Evolutionary conservation across 2,888 invertebrate species (phyloP).

Genomic region (Tromatobia lineatoria): DNA sequence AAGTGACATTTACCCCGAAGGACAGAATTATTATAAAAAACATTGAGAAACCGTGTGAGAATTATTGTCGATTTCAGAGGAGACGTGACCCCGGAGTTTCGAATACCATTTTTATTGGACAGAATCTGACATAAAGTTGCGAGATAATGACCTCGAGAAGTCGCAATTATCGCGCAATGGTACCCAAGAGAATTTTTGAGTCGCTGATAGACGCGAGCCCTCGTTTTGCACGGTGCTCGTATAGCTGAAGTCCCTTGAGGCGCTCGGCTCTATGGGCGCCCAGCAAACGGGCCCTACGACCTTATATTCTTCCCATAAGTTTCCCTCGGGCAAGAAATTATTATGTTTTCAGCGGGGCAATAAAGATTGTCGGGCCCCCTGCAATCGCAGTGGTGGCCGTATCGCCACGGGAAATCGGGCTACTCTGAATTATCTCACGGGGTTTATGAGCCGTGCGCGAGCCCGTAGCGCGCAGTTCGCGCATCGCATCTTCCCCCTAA

Average conservation of each 20-base stretch:
- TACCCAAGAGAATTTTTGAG: neutral
- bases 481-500: conserved; percentile 38
- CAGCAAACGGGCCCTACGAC: conserved; percentile 40
- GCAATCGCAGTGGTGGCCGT: conserved; percentile 38
- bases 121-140: conserved; percentile 3
- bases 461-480: conserved; percentile 47
- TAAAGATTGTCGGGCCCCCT: conserved; percentile 70
- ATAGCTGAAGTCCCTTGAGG: neutral
- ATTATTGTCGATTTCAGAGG: conserved; percentile 3
- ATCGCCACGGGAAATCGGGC: conserved; percentile 76
- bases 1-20: neutral
- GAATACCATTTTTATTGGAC: conserved; percentile 9
- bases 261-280: neutral
- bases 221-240: neutral
- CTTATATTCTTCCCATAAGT: conserved; percentile 62
- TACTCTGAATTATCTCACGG: conserved; percentile 70
- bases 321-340: conserved; percentile 72
- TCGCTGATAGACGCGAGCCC: neutral
- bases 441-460: conserved; percentile 68
- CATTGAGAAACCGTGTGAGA: neutral
- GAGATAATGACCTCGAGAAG: conserved; percentile 27
- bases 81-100: neutral
- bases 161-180: conserved; percentile 49
- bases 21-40: neutral
- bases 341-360: conserved; percentile 71